These are phyloP conservation scores for Hermatobates lingyangjiaoensis DNA, from an alignment of 1,140 invertebrate genomes.

Conservation along the genomic window DNA sequence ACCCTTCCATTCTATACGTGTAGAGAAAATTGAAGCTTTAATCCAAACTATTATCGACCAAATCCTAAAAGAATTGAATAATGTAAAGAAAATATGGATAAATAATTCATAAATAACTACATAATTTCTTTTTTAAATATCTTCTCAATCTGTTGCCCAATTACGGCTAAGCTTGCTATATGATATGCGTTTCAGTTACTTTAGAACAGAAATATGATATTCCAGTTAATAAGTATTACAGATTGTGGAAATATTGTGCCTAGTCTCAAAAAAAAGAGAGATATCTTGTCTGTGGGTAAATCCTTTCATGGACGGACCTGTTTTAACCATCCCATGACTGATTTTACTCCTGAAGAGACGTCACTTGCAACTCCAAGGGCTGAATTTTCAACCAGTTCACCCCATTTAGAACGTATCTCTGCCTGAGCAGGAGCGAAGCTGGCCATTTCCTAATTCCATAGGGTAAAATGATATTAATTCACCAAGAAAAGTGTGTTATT, in stretches of 20 bases:
- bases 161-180: too few species aligned
- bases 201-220: background rate
- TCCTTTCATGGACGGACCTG: conserved; percentile 29
- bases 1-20: too few species aligned
- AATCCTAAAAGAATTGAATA: too few species aligned
- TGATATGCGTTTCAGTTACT: background rate
- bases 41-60: too few species aligned
- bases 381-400: conserved; percentile 41
- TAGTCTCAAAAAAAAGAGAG: background rate
- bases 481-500: too few species aligned
- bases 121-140: too few species aligned
- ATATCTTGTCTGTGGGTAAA: background rate
- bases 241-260: background rate
- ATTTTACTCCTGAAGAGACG: conserved; percentile 41
- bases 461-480: too few species aligned
- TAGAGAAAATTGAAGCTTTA: too few species aligned
- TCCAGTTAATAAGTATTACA: background rate
- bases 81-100: too few species aligned
- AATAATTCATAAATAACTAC: too few species aligned
- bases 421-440: conserved; percentile 38
- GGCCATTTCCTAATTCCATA: conserved; percentile 30
- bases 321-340: conserved; percentile 55
- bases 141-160: too few species aligned
- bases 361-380: conserved; percentile 36
- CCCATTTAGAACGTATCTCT: conserved; percentile 40